Base-by-base conservation (phyloP, 2,888 invertebrate genomes). In the Dimorphilus gyrociliatus region DNA sequence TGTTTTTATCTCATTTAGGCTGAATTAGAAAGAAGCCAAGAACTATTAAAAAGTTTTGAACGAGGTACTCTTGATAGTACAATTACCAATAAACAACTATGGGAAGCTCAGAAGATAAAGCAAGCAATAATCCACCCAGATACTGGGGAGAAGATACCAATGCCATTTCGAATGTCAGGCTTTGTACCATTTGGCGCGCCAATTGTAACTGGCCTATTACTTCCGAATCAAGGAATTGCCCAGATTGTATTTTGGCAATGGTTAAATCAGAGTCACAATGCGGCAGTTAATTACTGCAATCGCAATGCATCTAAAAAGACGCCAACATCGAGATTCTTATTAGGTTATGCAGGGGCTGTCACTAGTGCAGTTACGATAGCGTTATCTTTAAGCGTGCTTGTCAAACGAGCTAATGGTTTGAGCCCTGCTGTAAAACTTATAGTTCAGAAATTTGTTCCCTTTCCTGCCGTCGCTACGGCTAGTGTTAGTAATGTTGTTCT, bases 241-340 rank as follows among this genome's bases (percentile, higher is more conserved):
- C 51, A 53, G 16, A 53, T 62, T 23, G 51, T 68, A 6, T 65
- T 68, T 46, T 67, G 66, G 66, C 67, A 68, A 43, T 66, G 65
- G 65, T 41, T 67, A 27, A 68, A 68, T 46, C 67, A 68, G 48
- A 65, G 63, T 27, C 68, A 68, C 44, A 68, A 68, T 40, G 68
- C 68, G 1, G 61, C 62, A 41, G 66, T 68, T 27, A 68, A 68
- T 45, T 68, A 63, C 41, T 50, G 66, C 25, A 68, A 68, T 47
- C 46, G 67, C 35, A 68, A 68, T 48, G 66, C 67, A 3, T 52
- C 65, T 3, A 65, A 67, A 54, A 51, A 56, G 4, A 63, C 61
- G 4, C 63, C 66, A 2, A 46, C 49, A 2, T 55, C 55, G 14
- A 49, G 58, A 24, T 66, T 65, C 44, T 31, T 65, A 2, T 45